These are phyloP conservation scores for Pseudomugil tenellus DNA, from an alignment of 2,797 vertebrate genomes.

Conservation along the genomic window DNA sequence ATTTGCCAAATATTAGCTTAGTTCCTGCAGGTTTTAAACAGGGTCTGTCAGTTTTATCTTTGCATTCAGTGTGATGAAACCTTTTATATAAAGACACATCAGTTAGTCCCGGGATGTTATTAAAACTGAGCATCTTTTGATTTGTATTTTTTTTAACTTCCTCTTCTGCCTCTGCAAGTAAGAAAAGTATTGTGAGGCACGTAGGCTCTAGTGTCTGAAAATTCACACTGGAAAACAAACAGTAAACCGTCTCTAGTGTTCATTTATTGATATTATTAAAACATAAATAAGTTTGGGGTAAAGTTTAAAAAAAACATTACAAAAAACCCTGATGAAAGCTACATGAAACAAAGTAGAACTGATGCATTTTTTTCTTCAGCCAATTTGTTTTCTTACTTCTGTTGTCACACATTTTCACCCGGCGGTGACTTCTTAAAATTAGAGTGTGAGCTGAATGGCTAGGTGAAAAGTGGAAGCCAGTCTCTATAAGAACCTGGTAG, in stretches of 20 bases:
- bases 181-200: background rate
- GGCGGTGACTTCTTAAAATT: conserved; percentile 56
- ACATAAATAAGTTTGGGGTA: background rate
- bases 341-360: background rate
- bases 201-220: background rate
- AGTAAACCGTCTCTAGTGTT: background rate
- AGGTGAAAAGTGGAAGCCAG: conserved; percentile 52
- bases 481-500: conserved; percentile 14
- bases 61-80: background rate
- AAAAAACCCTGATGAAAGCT: background rate
- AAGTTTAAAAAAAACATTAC: background rate
- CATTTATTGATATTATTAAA: background rate
- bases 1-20: conserved; percentile 25
- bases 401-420: conserved; percentile 27
- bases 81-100: too few relatives aligned
- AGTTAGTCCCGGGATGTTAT: too few relatives aligned
- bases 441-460: conserved; percentile 37
- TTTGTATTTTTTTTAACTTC: conserved; percentile 4
- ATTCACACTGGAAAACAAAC: background rate
- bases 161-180: conserved; percentile 6
- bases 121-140: too few relatives aligned
- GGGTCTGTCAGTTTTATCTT: background rate
- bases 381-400: background rate
- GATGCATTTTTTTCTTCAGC: background rate
- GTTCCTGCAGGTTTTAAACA: conserved; percentile 29